Base-by-base conservation (phyloP, 2,888 invertebrate genomes). In the Coelogynopora nodosa region DNA sequence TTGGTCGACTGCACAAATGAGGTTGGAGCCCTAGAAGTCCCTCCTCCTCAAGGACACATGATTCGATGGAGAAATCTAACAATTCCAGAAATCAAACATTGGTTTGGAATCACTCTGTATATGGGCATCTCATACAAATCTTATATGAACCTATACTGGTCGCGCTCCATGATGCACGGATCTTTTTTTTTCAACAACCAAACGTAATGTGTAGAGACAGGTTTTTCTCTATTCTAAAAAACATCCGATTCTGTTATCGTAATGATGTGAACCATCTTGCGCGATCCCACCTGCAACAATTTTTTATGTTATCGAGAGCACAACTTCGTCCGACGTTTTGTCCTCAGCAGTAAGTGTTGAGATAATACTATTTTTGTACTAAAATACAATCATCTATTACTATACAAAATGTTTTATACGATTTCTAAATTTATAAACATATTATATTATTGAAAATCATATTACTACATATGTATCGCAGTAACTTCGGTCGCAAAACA, bases 1-100 rank as follows among this genome's bases (percentile, higher is more conserved):
- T 13, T 74, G 23, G 74, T 74, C 5, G 74, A 74, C 74, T 74
- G 74, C 23, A 74, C 74, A 5, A 74, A 74, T 74, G 74, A 74
- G 27, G 18, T n/a, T 5, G 74, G 23, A 5, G 23, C 74, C 5
- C 27, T 74, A 5, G 74, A 74, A 23, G 2, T 26, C 74, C n/a
- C n/a, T n/a, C n/a, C n/a, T n/a, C 5, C 5, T 5, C 27, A 26
- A 26, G 74, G 74, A 26, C 74, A 74, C 23, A 74, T 74, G 74
- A 23, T 74, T n/a, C 74, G 23, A 13, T 74, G 23, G 74, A 74
- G 74, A 26, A 23, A 74, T 2, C 18, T 74, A 10, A 23, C 5
- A 5, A 74, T 74, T 2, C 74, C 27, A 26, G 74, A 74, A 74
- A 10, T 74, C 2, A 2, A 74, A 26, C 5, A 23, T 2, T 74